phyloP scores from a whole-genome alignment of 92 coral and sea anemone genomes.

The Porites cylindrica region DNA sequence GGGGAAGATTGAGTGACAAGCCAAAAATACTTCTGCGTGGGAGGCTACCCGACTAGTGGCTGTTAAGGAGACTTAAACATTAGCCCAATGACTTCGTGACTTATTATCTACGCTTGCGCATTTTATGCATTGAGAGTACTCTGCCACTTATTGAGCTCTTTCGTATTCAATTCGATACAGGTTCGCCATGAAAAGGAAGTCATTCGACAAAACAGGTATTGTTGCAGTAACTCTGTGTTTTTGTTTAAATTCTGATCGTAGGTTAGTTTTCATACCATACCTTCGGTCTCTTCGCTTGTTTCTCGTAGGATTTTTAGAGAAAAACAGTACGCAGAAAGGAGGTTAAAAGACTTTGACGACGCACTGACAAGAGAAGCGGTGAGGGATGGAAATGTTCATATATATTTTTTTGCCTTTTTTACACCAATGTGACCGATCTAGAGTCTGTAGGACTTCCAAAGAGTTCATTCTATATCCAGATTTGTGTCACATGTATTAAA shows the following conservation, averaged over 20 bases:
- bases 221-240: neutral
- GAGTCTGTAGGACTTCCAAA: neutral
- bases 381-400: conserved; percentile 14
- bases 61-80: no score
- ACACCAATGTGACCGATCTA: neutral
- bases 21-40: no score
- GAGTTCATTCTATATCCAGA: no score
- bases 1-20: no score
- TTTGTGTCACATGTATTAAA: no score
- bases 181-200: conserved; percentile 95
- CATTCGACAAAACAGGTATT: conserved; percentile 94
- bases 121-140: neutral
- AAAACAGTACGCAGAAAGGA: conserved; percentile 96
- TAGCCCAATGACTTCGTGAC: neutral
- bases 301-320: conserved; percentile 88
- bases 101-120: neutral
- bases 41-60: no score
- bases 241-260: neutral
- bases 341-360: conserved; percentile 96
- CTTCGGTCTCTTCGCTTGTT: neutral
- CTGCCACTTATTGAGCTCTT: neutral
- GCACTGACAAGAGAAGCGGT: conserved; percentile 97
- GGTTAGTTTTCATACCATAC: no score
- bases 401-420: neutral
- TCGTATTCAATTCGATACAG: conserved; percentile 41